Conservation (phyloP, 2,113 vertebrate species). For the Antidorcas marsupialis region DNA sequence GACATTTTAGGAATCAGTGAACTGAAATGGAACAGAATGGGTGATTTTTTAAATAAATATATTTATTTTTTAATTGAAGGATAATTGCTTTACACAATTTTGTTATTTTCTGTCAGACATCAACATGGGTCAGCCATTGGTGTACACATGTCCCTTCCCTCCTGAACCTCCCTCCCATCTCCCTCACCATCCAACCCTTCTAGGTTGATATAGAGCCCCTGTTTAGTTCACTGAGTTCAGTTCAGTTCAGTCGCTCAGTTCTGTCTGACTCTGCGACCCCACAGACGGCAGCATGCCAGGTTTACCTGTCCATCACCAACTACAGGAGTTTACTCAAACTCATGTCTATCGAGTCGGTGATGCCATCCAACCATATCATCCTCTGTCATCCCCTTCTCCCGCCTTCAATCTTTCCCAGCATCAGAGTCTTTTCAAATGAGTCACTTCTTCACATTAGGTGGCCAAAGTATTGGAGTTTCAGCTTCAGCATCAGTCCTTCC, state of each 20-base stretch:
- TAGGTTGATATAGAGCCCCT: background rate
- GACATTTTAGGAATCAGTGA: background rate
- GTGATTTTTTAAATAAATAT: background rate
- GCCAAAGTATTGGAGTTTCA: background rate
- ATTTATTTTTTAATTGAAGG: background rate
- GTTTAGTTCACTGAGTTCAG: background rate
- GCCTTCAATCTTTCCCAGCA: background rate
- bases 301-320: background rate
- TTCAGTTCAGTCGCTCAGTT: background rate
- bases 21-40: background rate
- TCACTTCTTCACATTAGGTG: background rate
- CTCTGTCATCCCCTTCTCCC: background rate
- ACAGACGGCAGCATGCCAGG: background rate
- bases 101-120: background rate
- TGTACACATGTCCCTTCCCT: background rate
- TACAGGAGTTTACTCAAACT: background rate
- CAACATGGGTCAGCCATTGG: background rate
- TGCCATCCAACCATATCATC: background rate
- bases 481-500: background rate
- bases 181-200: background rate
- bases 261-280: background rate
- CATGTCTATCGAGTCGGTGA: background rate
- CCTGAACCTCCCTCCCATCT: background rate
- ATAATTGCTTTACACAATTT: background rate
- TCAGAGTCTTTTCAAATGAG: background rate